phyloP scores from a whole-genome alignment of 2,113 vertebrate genomes.

The Phalacrocorax carbo region DNA sequence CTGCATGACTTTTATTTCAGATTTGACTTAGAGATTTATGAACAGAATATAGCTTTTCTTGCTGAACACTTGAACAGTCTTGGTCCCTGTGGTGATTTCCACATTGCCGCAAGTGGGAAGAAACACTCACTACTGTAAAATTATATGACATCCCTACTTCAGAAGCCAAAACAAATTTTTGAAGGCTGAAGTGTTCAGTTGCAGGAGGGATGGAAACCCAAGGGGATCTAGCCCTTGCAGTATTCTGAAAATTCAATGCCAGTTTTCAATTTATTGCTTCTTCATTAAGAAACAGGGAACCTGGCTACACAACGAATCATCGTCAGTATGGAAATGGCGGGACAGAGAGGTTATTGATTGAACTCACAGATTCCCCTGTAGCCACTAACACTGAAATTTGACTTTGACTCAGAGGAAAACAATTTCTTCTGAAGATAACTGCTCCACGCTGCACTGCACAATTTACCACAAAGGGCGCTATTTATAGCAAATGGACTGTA shows the following conservation, averaged over 20 bases:
- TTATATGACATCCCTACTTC: neutral
- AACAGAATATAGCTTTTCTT: slow-evolving; percentile 55
- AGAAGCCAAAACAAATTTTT: slow-evolving; percentile 50
- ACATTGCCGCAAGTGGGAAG: neutral
- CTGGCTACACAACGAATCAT: neutral
- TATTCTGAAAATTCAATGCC: neutral
- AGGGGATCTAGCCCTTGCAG: neutral
- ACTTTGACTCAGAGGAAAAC: neutral
- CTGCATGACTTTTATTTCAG: slow-evolving; percentile 67
- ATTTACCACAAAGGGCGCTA: neutral
- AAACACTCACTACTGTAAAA: slow-evolving; percentile 17
- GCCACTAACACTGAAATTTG: neutral
- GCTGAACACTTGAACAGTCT: slow-evolving; percentile 42
- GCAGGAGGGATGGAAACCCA: neutral
- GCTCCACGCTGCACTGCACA: neutral
- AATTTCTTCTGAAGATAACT: neutral
- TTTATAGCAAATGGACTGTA: neutral
- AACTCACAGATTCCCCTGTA: neutral
- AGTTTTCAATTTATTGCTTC: neutral
- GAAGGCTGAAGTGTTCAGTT: neutral
- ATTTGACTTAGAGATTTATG: slow-evolving; percentile 71
- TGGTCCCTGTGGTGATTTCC: slow-evolving; percentile 46
- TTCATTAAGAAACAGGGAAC: neutral
- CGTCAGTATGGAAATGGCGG: neutral
- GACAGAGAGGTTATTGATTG: neutral